Conservation (phyloP, 2,888 invertebrate genomes). For the Serrognathus titanus region DNA sequence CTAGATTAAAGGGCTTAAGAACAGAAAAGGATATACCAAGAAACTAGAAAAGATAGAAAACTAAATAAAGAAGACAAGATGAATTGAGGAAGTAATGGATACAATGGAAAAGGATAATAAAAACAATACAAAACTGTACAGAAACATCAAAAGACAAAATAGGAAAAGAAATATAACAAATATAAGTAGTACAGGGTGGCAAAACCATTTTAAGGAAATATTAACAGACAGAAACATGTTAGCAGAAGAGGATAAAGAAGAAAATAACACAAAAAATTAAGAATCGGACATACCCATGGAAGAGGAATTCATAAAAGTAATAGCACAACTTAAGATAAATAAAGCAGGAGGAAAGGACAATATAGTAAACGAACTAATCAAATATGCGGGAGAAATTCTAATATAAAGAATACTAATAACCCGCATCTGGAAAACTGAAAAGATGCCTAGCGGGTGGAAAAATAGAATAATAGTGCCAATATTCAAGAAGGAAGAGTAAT, state of each 20-base stretch:
- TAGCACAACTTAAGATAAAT: constrained; percentile 7
- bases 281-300: constrained; percentile 3
- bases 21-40: no score
- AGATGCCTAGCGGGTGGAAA: no score
- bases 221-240: constrained; percentile 2
- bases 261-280: constrained; percentile 9
- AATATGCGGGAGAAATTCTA: no score
- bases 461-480: no score
- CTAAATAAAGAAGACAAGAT: neutral
- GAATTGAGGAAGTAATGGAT: neutral
- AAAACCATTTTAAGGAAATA: constrained; percentile 9
- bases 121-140: constrained; percentile 8
- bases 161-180: neutral
- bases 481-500: no score
- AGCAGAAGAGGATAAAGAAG: constrained; percentile 1
- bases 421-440: constrained; percentile 10
- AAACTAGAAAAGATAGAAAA: no score
- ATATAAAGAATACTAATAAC: no score
- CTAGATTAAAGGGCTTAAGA: no score
- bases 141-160: neutral
- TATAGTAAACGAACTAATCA: constrained; percentile 9
- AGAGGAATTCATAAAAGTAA: constrained; percentile 5
- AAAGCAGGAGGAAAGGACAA: constrained; percentile 7
- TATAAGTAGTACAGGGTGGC: neutral
- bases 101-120: constrained; percentile 8